A percentile compares a stretch with the other conserved stretches of the same genome.
These are phyloP conservation scores for Ryuthela nishihirai DNA, from an alignment of 2,888 invertebrate species.

Conservation along the genomic window DNA sequence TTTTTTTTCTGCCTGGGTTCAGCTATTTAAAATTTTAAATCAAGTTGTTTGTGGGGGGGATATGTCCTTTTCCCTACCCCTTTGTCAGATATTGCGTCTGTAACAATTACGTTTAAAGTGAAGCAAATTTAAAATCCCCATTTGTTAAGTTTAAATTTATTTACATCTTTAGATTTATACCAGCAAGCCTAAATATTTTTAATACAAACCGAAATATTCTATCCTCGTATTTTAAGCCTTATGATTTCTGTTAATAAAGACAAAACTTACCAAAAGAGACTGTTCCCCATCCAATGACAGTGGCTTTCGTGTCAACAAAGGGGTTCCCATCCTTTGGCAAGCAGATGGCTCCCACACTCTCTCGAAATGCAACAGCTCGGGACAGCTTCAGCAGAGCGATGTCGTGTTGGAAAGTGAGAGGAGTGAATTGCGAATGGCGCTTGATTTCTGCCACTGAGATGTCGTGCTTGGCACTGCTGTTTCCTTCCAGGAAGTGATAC, in stretches of 20 bases:
- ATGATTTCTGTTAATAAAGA: background rate
- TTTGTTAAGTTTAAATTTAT: too few species aligned
- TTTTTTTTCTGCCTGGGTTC: too few species aligned
- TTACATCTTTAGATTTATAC: too few species aligned
- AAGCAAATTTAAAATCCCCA: too few species aligned
- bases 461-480: conserved; percentile 18
- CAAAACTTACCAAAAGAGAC: conserved; percentile 24
- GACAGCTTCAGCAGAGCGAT: conserved; percentile 26
- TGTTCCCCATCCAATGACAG: conserved; percentile 37
- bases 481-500: conserved; percentile 21
- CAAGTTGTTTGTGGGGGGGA: too few species aligned
- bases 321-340: conserved; percentile 7
- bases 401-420: conserved; percentile 31
- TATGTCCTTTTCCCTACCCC: too few species aligned
- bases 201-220: too few species aligned
- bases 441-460: conserved; percentile 27
- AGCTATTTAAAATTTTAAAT: too few species aligned
- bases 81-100: too few species aligned
- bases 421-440: conserved; percentile 25
- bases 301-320: conserved; percentile 18
- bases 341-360: conserved; percentile 32
- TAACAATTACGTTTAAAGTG: too few species aligned
- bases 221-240: too few species aligned
- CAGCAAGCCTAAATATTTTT: too few species aligned
- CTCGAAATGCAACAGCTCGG: conserved; percentile 10